These are phyloP conservation scores for Chlorops oryzae DNA, from an alignment of 1,140 invertebrate genomes.

Conservation along the genomic window DNA sequence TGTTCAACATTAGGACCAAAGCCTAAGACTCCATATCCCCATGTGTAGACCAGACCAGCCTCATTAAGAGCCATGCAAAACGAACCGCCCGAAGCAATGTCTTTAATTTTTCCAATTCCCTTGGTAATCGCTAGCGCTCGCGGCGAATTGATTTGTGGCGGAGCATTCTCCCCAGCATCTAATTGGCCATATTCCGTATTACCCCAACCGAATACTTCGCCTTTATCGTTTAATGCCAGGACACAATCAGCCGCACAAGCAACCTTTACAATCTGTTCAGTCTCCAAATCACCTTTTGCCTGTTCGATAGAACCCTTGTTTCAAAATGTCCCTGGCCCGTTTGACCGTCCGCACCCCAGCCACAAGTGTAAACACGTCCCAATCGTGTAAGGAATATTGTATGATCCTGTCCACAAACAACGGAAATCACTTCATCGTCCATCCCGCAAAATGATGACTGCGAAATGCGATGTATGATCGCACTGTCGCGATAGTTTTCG, in stretches of 20 bases:
- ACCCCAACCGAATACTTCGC: constrained; percentile 95
- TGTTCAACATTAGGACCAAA: constrained; percentile 72
- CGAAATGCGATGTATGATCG: constrained; percentile 60
- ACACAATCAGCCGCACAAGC: constrained; percentile 79
- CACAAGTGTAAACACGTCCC: constrained; percentile 82
- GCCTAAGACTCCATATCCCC: constrained; percentile 90
- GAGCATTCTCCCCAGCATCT: constrained; percentile 39
- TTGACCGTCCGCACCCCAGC: constrained; percentile 93
- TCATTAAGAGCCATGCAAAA: constrained; percentile 70
- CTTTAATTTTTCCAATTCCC: constrained; percentile 67
- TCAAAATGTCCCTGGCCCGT: constrained; percentile 74
- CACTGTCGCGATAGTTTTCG: constrained; percentile 67
- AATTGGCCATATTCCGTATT: constrained; percentile 93
- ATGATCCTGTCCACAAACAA: constrained; percentile 82
- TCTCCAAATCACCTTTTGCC: constrained; percentile 75
- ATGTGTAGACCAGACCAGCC: constrained; percentile 76
- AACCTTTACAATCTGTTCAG: constrained; percentile 76
- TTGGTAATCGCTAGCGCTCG: constrained; percentile 57
- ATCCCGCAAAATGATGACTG: constrained; percentile 55
- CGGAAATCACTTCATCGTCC: constrained; percentile 57
- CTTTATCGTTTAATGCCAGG: constrained; percentile 83
- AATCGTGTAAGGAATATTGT: constrained; percentile 74
- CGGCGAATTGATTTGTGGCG: constrained; percentile 64
- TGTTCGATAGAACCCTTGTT: constrained; percentile 54
- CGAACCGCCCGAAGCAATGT: constrained; percentile 81